These are phyloP conservation scores for Manis javanica DNA, from an alignment of 2,797 vertebrate species.

Conservation along the genomic window DNA sequence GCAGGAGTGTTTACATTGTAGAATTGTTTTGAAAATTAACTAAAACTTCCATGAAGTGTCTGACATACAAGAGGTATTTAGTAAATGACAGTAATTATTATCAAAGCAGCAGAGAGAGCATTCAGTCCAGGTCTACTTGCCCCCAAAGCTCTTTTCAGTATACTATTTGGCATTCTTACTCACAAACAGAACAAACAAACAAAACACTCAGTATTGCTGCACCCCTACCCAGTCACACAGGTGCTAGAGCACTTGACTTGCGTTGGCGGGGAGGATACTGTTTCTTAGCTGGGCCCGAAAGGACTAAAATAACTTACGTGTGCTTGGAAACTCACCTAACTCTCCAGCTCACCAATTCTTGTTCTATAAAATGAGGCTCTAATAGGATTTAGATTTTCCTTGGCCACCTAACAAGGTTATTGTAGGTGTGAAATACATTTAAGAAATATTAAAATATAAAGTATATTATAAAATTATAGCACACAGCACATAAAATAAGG, in stretches of 20 bases:
- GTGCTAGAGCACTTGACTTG: no score
- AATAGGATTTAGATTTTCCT: slow-evolving; percentile 21
- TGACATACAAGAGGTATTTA: background rate
- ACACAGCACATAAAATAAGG: background rate
- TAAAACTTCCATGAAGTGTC: background rate
- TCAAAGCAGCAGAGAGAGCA: background rate
- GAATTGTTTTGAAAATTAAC: background rate
- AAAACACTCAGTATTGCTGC: background rate
- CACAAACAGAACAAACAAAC: background rate
- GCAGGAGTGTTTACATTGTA: background rate
- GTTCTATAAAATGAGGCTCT: background rate
- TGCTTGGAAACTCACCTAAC: background rate
- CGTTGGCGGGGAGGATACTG: accelerated
- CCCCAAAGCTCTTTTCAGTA: background rate
- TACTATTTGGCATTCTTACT: background rate
- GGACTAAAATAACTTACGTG: background rate
- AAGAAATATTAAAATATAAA: background rate
- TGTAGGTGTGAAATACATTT: slow-evolving; percentile 18
- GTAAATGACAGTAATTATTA: background rate
- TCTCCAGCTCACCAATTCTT: background rate
- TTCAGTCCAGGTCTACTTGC: background rate
- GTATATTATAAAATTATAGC: background rate
- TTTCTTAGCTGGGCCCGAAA: background rate
- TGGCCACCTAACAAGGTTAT: background rate
- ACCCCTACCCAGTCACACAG: background rate